phyloP scores from a whole-genome alignment of 92 coral and sea anemone species.

The Hydrozoanthus gracilis region DNA sequence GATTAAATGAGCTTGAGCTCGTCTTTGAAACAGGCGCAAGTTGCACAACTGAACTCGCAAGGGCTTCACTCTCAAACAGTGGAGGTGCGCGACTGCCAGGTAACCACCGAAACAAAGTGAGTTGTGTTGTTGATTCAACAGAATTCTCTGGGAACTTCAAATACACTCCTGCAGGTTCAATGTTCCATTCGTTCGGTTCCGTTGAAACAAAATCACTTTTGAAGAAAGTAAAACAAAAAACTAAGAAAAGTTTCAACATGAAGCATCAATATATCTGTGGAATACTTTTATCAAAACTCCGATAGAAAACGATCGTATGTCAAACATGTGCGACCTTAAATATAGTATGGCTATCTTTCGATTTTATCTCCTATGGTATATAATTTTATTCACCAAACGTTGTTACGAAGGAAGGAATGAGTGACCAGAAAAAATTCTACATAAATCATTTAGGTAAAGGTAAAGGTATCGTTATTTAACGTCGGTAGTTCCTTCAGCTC shows the following conservation, averaged over 20 bases:
- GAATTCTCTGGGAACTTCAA: conserved; percentile 15
- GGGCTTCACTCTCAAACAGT: conserved; percentile 17
- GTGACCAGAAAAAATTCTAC: too few relatives aligned
- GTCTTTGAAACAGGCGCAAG: neutral
- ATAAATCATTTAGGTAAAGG: too few relatives aligned
- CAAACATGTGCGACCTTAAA: too few relatives aligned
- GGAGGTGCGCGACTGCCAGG: conserved; percentile 30
- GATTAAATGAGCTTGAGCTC: neutral
- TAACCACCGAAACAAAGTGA: conserved; percentile 16
- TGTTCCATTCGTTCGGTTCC: conserved; percentile 16
- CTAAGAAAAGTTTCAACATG: neutral
- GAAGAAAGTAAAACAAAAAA: neutral
- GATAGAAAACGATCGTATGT: too few relatives aligned
- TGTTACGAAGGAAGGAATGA: too few relatives aligned
- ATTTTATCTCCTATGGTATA: too few relatives aligned
- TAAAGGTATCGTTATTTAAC: too few relatives aligned
- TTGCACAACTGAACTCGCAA: conserved; percentile 31
- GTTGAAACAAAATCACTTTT: neutral
- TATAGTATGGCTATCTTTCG: too few relatives aligned
- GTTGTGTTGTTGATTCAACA: conserved; percentile 8
- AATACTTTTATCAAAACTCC: too few relatives aligned
- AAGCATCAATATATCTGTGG: neutral
- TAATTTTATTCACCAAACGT: too few relatives aligned
- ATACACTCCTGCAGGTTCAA: neutral
- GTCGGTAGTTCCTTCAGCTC: too few relatives aligned